phyloP scores from a whole-genome alignment of 2,113 vertebrate species.

The Malurus melanocephalus region DNA sequence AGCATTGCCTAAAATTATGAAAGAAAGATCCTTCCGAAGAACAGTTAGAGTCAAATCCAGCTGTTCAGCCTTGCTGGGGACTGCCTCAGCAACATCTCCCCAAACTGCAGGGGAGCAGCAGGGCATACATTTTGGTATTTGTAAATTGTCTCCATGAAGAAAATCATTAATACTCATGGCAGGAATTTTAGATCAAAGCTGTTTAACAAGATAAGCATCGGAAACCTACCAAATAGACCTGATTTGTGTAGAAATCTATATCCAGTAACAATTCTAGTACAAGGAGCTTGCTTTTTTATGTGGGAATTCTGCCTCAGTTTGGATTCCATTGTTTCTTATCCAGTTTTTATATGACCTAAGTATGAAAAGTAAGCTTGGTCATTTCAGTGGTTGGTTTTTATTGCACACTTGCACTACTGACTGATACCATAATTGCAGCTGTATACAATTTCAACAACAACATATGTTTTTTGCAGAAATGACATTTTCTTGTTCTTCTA shows the following conservation, averaged over 20 bases:
- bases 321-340: not conserved
- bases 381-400: not conserved
- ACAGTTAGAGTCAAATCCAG: not conserved
- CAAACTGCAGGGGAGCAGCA: not conserved
- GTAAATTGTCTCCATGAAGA: not conserved
- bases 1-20: not conserved
- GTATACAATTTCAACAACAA: not conserved
- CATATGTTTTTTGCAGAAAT: not conserved
- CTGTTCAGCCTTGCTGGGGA: not conserved
- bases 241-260: not conserved
- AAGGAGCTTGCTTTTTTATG: not conserved
- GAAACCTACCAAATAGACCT: not conserved
- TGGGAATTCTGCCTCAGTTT: not conserved
- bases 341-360: not conserved
- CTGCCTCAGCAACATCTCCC: not conserved
- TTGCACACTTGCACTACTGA: not conserved
- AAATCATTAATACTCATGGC: not conserved
- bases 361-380: not conserved
- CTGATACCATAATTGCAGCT: not conserved
- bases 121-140: not conserved
- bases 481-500: not conserved
- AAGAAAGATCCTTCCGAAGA: not conserved
- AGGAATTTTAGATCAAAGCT: not conserved
- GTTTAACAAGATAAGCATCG: not conserved
- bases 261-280: not conserved